Evolutionary conservation across 2,113 vertebrate genomes (phyloP), one percentile per base, ranked within the genome.

Genomic region (Sarotherodon lohbergeri): DNA sequence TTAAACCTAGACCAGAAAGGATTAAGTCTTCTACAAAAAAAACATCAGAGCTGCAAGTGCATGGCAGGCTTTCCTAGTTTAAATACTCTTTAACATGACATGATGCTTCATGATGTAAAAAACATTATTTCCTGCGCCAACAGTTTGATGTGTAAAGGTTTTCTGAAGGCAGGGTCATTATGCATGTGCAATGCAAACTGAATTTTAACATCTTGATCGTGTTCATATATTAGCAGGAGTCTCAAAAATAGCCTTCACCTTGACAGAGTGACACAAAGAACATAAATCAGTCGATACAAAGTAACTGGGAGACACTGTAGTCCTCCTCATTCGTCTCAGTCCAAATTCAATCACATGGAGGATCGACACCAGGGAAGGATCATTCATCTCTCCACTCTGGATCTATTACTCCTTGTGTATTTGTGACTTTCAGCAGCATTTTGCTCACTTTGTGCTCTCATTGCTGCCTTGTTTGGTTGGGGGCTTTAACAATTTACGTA

Each of bases 381-480:
- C 61, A 90, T 86, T 78, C 48, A 86, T 91, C 80, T 85, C 79
- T 68, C 43, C 27, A 7, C 32, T 68, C 34, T 36, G 14, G 17
- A 90, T 85, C 39, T 6, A 50, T 91, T 80, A 71, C 81, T 32
- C 14, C 4, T 50, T 22, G 19, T 71, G 6, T 16, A 32, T 85
- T 81, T 81, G 12, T 68, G 29, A 52, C 12, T 63, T 79, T 78
- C 27, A 34, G 36, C 7, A 78, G 11, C 14, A 29, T 52, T 76
- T 50, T 79, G 68, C 34, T 81, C 55, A 82, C 43, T 85, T 86
- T 91, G 86, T 88, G 86, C 90, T 83, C n/a, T 91, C 39, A 43
- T 39, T 78, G 54, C 81, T 52, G 16, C 48, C 46, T 78, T 61
- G 39, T 68, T 36, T 8, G n/a, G 8, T n/a, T 43, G 34, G 6